These are phyloP conservation scores for Neomorphus geoffroyi DNA, from an alignment of 2,797 vertebrate species.

Conservation along the genomic window DNA sequence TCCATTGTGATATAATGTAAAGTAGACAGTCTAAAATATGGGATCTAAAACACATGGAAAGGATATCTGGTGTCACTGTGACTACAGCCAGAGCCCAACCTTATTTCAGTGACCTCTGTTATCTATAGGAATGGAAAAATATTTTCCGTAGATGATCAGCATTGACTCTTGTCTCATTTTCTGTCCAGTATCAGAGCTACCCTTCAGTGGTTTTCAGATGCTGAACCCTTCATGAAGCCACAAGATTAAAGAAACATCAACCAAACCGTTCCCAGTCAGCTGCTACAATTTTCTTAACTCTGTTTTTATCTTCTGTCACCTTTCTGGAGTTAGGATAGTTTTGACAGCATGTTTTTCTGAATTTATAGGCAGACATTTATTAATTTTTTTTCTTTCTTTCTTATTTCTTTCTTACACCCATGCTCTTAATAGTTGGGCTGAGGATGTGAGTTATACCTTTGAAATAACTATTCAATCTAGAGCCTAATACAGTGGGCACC, in stretches of 20 bases:
- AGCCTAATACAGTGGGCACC: neutral
- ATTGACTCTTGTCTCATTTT: neutral
- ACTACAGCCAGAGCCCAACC: neutral
- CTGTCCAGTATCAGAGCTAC: neutral
- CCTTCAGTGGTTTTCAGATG: neutral
- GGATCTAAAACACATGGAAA: neutral
- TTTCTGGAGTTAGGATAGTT: neutral
- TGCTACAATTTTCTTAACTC: neutral
- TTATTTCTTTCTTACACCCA: neutral
- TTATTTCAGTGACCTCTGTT: neutral
- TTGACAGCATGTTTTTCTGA: neutral
- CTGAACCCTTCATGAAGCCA: neutral
- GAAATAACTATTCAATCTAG: slow-evolving; percentile 5
- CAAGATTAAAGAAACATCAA: neutral
- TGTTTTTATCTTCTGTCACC: neutral
- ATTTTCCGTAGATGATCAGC: neutral
- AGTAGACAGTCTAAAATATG: neutral
- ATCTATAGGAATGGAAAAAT: neutral
- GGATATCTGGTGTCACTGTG: neutral
- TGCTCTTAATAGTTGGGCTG: neutral
- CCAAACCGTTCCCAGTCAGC: neutral
- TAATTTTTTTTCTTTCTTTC: neutral
- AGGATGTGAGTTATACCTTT: neutral
- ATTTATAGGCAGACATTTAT: neutral
- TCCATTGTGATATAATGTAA: neutral